These are phyloP conservation scores for Amphilophus citrinellus DNA, from an alignment of 2,113 vertebrate genomes.

Conservation along the genomic window DNA sequence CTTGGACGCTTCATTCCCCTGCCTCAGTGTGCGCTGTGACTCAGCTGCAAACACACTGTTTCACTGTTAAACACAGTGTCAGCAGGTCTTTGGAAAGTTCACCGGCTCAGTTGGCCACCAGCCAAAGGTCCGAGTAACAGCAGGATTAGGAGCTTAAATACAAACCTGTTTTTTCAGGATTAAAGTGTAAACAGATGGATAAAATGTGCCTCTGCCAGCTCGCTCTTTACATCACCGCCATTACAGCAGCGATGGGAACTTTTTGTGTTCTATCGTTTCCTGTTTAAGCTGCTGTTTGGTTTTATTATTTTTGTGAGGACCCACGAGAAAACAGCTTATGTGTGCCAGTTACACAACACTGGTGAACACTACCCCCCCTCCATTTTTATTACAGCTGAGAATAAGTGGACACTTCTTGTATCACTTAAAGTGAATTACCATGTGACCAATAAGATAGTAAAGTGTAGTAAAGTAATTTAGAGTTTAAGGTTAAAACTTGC, in stretches of 20 bases:
- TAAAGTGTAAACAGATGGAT: slow-evolving; percentile 22
- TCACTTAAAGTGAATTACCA: too few species aligned
- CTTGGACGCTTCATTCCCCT: background rate
- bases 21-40: background rate
- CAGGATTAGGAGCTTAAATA: background rate
- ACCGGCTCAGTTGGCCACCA: too few species aligned
- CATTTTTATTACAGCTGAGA: background rate
- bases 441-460: background rate
- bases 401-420: background rate
- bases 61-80: background rate
- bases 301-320: background rate
- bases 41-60: background rate
- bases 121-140: background rate
- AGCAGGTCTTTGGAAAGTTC: background rate
- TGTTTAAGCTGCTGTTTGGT: background rate
- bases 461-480: background rate
- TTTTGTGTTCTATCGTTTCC: background rate
- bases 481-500: background rate
- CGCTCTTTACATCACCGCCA: background rate
- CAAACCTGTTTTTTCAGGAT: slow-evolving; percentile 44
- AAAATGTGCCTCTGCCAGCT: slow-evolving; percentile 18
- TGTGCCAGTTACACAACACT: background rate
- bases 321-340: background rate
- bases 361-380: background rate
- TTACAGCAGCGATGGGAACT: background rate